Conservation (phyloP, 1,140 invertebrate species). For the Sycophila sp. region DNA sequence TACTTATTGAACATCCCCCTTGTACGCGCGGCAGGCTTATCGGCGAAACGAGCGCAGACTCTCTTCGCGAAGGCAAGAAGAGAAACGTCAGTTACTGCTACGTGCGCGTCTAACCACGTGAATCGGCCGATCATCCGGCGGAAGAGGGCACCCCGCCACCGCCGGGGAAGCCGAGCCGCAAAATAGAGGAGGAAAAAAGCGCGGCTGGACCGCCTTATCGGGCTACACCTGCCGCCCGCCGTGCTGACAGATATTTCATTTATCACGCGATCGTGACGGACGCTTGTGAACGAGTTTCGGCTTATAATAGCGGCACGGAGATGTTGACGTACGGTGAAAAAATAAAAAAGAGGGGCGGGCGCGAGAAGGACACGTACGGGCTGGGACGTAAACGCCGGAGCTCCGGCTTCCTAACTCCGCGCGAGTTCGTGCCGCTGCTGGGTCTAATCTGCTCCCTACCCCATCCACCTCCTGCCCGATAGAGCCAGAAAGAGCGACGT, state of each 20-base stretch:
- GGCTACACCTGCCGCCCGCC: neutral
- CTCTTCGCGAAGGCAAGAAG: neutral
- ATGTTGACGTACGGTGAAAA: neutral
- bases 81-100: slow-evolving; percentile 2
- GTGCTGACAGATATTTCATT: slow-evolving; percentile 26
- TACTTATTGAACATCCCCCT: neutral
- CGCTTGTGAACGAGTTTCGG: neutral
- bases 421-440: no score
- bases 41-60: neutral
- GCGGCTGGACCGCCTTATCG: neutral
- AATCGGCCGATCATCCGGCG: neutral
- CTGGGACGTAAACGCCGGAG: neutral
- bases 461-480: no score
- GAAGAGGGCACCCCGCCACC: neutral
- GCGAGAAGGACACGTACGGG: slow-evolving; percentile 1
- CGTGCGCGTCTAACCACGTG: slow-evolving; percentile 15
- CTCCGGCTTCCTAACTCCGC: slow-evolving; percentile 5
- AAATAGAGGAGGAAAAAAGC: neutral
- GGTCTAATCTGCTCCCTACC: slow-evolving; percentile 17
- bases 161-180: neutral
- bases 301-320: neutral
- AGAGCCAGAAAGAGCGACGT: no score
- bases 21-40: neutral
- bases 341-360: slow-evolving; percentile 2
- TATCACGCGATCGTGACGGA: slow-evolving; percentile 27